Conservation (phyloP, 2,113 vertebrate genomes). For the Climacteris rufus region DNA sequence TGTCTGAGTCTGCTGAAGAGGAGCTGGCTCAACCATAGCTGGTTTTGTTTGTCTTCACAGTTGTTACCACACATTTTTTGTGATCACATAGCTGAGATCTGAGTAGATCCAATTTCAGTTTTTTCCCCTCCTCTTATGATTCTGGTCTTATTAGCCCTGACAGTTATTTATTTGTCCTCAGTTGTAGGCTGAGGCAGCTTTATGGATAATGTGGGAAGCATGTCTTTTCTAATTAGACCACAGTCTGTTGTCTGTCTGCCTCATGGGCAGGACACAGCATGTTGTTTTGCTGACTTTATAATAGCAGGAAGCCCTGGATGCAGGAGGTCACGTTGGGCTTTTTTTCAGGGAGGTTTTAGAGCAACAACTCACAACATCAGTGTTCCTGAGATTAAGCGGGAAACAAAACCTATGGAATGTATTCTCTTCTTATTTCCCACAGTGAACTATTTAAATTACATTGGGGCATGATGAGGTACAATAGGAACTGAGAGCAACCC, state of each 20-base stretch:
- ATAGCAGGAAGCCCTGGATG: constrained; percentile 5
- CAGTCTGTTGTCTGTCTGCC: constrained; percentile 61
- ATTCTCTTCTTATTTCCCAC: background rate
- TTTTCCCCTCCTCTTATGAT: background rate
- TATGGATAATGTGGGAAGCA: constrained; percentile 37
- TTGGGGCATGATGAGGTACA: background rate
- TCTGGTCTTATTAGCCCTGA: background rate
- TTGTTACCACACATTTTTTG: background rate
- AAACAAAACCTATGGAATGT: background rate
- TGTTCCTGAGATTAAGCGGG: background rate
- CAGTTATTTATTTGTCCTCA: constrained; percentile 39
- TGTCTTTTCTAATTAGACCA: constrained; percentile 58
- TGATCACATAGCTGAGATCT: background rate
- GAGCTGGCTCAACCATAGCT: background rate
- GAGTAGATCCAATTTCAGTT: background rate
- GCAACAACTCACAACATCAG: background rate
- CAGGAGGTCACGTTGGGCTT: constrained; percentile 4
- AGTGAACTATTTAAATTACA: background rate
- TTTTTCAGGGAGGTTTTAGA: background rate
- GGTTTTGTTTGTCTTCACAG: constrained; percentile 8
- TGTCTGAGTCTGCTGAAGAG: background rate
- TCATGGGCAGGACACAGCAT: constrained; percentile 44
- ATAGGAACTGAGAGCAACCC: background rate
- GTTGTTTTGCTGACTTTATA: background rate
- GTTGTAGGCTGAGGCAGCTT: constrained; percentile 19